These are phyloP conservation scores for Lordiphosa andalusiaca DNA, from an alignment of 2,888 invertebrate genomes.

Conservation along the genomic window DNA sequence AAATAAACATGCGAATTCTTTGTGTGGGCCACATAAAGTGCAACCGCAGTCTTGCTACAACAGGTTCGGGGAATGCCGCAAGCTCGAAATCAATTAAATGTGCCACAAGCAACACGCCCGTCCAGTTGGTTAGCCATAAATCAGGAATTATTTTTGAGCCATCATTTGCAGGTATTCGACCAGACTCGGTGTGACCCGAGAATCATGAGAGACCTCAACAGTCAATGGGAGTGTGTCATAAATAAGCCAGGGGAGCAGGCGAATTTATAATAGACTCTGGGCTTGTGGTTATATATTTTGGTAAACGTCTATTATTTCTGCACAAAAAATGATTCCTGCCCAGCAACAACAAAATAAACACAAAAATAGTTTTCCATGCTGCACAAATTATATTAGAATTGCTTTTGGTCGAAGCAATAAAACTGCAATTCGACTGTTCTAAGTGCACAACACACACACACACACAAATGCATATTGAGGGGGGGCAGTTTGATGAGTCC, in stretches of 20 bases:
- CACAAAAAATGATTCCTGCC: not conserved
- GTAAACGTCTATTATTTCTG: slow-evolving; percentile 14
- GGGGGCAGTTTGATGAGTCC: too few relatives aligned
- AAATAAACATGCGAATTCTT: slow-evolving; percentile 40
- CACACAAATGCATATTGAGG: too few relatives aligned
- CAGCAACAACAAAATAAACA: too few relatives aligned
- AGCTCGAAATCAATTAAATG: slow-evolving; percentile 48
- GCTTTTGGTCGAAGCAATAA: slow-evolving; percentile 46
- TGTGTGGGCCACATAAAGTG: slow-evolving; percentile 3
- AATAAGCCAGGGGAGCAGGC: slow-evolving; percentile 33
- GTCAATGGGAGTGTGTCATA: slow-evolving; percentile 51
- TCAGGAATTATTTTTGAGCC: slow-evolving; percentile 39
- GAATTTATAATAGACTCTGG: slow-evolving; percentile 35
- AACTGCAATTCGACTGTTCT: slow-evolving; percentile 37
- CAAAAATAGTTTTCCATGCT: slow-evolving; percentile 2
- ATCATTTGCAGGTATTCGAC: slow-evolving; percentile 16
- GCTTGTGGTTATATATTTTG: not conserved
- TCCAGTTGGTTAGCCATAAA: slow-evolving; percentile 27
- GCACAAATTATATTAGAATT: slow-evolving; percentile 44
- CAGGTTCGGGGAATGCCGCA: not conserved
- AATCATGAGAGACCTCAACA: slow-evolving; percentile 21
- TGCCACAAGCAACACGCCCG: slow-evolving; percentile 17
- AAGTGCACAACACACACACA: slow-evolving; percentile 15
- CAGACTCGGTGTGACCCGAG: not conserved
- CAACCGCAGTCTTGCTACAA: slow-evolving; percentile 13